phyloP scores from a whole-genome alignment of 2,888 invertebrate species.

The Caenorhabditis sp. region DNA sequence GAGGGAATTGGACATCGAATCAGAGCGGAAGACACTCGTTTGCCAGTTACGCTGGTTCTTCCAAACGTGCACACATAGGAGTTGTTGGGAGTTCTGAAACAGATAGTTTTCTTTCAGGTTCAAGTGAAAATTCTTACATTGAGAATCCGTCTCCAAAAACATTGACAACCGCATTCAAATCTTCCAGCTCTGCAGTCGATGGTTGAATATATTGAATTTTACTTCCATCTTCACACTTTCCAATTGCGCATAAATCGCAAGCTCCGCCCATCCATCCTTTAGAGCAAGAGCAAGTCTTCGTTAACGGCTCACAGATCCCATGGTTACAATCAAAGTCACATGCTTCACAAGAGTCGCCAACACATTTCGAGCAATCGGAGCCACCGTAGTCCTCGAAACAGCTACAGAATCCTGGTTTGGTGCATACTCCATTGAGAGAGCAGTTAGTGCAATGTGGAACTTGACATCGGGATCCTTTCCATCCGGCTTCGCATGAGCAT shows the following conservation, averaged over 20 bases:
- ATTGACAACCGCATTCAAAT: constrained; percentile 67
- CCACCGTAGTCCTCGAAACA: constrained; percentile 73
- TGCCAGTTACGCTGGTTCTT: constrained; percentile 54
- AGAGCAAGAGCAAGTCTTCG: constrained; percentile 73
- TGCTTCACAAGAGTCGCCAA: constrained; percentile 60
- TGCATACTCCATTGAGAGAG: constrained; percentile 71
- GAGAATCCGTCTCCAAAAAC: constrained; percentile 68
- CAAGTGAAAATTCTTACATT: constrained; percentile 10
- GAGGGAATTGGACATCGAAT: constrained; percentile 70
- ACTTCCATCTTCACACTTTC: constrained; percentile 38
- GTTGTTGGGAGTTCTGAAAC: constrained; percentile 63
- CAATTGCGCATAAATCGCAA: constrained; percentile 76
- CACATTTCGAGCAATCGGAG: constrained; percentile 58
- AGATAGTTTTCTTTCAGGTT: neutral
- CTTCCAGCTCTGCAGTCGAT: constrained; percentile 66
- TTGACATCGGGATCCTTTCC: constrained; percentile 68
- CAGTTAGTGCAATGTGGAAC: constrained; percentile 66
- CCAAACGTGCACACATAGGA: constrained; percentile 72
- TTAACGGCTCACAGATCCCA: constrained; percentile 72
- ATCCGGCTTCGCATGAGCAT: constrained; percentile 64
- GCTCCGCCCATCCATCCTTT: constrained; percentile 77
- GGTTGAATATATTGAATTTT: constrained; percentile 69
- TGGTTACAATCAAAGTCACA: constrained; percentile 79
- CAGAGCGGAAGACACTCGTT: constrained; percentile 59
- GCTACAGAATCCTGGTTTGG: constrained; percentile 63